Base-by-base conservation (phyloP, 2,113 vertebrate species). In the Corvus hawaiiensis region DNA sequence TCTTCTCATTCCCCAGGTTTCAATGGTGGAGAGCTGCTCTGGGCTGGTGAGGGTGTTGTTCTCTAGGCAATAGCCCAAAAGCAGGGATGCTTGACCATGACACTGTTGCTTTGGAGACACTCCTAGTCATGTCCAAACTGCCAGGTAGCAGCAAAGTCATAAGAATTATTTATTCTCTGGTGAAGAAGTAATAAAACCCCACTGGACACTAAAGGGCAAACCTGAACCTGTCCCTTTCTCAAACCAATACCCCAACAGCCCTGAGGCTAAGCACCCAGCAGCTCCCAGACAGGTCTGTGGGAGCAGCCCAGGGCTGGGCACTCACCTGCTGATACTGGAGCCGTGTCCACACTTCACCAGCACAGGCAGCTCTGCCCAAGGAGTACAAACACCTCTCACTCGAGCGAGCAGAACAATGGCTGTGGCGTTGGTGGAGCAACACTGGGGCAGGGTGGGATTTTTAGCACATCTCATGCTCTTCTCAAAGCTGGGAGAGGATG, bases 341-440 rank as follows among this genome's bases (percentile, higher is more conserved):
- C 72, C 3, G 3, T 1, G 2, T n/a, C 81, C 58, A 41, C n/a
- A 6, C 48, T 41, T 10, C 8, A 6, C 8, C 55, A n/a, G 58
- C 37, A 7, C 8, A 3, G 49, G 41, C 66, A 85, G 68, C 63
- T 68, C 91, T 76, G 73, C 76, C 83, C 67, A 5, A 1, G 10
- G 63, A 73, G 55, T 77, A 61, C 63, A 20, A 61, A 69, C 59
- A 33, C 43, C 78, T 80, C 75, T 59, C 55, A 3, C 18, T 9
- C 0, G 0, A 18, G 46, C 0, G 7, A 84, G 35, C 48, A n/a
- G 28, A 69, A 39, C 24, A 30, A 22, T 0, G 11, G 56, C 67
- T 59, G 61, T 0, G 0, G 55, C 0, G 0, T 3, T 2, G 7
- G 23, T 6, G 58, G 27, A 56, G 30, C 0, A 1, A 7, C 26